phyloP scores from a whole-genome alignment of 2,113 vertebrate genomes.

The Gallinago media region DNA sequence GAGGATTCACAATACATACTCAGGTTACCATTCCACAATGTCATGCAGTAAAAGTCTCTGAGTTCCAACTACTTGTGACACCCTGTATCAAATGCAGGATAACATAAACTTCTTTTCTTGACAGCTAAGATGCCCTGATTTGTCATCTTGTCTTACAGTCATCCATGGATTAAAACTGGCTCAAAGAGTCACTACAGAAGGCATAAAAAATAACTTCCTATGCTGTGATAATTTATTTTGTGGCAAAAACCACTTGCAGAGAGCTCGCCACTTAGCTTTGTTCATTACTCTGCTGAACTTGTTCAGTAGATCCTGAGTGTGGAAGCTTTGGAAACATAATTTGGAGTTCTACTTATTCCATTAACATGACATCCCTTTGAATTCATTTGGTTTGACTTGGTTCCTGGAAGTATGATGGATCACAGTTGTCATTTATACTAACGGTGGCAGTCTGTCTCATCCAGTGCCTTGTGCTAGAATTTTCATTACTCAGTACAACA shows the following conservation, averaged over 20 bases:
- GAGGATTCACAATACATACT: neutral
- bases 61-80: neutral
- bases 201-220: neutral
- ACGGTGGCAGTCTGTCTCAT: slow-evolving; percentile 9
- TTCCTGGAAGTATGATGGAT: slow-evolving; percentile 27
- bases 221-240: neutral
- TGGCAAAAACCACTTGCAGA: neutral
- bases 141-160: neutral
- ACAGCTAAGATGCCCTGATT: neutral
- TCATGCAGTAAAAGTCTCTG: neutral
- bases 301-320: neutral
- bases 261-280: neutral
- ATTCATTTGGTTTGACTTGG: slow-evolving; percentile 9
- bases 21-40: neutral
- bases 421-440: neutral
- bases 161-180: neutral
- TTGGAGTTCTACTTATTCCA: neutral
- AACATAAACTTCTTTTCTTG: neutral
- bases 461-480: neutral
- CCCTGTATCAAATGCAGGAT: neutral
- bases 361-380: neutral
- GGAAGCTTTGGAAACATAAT: neutral
- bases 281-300: neutral
- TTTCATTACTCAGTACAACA: neutral
- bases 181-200: neutral